Base-by-base conservation (phyloP, 1,140 invertebrate species). In the Drosophila rhopaloa region DNA sequence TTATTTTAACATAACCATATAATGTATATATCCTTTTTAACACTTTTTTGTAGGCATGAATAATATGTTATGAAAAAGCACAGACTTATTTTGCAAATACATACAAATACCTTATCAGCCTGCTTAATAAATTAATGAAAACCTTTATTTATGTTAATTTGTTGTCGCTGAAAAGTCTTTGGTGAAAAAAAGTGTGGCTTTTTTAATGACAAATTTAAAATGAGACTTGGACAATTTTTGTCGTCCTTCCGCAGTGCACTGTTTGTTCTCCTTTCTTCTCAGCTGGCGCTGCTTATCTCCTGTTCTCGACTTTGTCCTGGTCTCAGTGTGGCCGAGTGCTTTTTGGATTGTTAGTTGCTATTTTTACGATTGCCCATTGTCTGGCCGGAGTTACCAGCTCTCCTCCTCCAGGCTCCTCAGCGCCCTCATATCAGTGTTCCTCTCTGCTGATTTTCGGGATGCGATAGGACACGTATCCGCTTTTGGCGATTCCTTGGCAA, bases 361-460 rank as follows among this genome's bases (percentile, higher is more conserved):
- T 73, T 88, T 89, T 83, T 88, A 80, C 83, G 84, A 86, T 74
- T 88, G 79, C 67, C 83, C 83, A 88, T 88, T 86, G 85, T 82
- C 79, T 86, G 80, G 75, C 61, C 72, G 67, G 76, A 81, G 79
- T 70, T 77, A 75, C n/a, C 32, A 35, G 76, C 61, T 72, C 83
- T 16, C 57, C 27, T n/a, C 1, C 29, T 35, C 11, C 32, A 29
- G 27, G 16, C 44, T 51, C 40, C 47, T 10, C 24, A 14, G 5
- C 27, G 4, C 8, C 29, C 29, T 35, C 48, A 27, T 48, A 46
- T 59, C 50, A 58, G 51, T 50, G 44, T 76, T 75, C 51, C 47
- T 65, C 57, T 81, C 57, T 58, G 57, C 66, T 81, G 65, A 59
- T 76, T 78, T 79, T 76, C 47, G 79, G 67, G 50, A 48, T 71